Evolutionary conservation across 2,888 invertebrate species (phyloP).

Genomic region (Celastrina argiolus): DNA sequence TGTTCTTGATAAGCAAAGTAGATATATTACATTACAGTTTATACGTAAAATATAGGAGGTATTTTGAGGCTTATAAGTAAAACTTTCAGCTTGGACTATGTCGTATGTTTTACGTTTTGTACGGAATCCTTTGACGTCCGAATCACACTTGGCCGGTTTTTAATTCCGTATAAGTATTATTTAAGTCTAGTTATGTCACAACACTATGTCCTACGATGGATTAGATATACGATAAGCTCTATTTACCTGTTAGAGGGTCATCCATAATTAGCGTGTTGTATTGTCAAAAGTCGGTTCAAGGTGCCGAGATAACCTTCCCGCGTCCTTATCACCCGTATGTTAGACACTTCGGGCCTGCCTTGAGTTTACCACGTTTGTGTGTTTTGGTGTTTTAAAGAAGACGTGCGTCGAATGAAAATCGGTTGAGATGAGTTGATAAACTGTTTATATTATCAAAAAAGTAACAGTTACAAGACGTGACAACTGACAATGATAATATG

Average conservation of each 20-base stretch:
- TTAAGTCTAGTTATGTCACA: no score
- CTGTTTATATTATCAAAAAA: neutral
- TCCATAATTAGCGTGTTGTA: slow-evolving; percentile 57
- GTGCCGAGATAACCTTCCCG: slow-evolving; percentile 66
- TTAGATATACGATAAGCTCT: neutral
- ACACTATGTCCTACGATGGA: neutral
- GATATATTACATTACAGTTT: no score
- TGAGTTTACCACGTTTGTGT: slow-evolving; percentile 27
- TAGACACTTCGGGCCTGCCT: slow-evolving; percentile 42
- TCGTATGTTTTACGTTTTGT: no score
- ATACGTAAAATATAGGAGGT: no score
- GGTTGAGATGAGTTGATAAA: neutral
- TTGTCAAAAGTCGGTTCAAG: slow-evolving; percentile 66
- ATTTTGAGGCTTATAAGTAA: no score
- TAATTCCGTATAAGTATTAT: no score
- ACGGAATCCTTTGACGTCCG: no score
- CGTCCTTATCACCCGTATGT: slow-evolving; percentile 59
- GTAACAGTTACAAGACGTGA: no score
- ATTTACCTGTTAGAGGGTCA: slow-evolving; percentile 28
- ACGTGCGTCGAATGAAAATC: neutral
- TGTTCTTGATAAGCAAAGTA: no score
- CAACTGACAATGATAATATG: no score
- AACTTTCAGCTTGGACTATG: no score
- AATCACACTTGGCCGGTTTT: no score
- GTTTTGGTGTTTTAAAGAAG: slow-evolving; percentile 6